Base-by-base conservation (phyloP, 2,888 invertebrate species). In the Biston betularia region DNA sequence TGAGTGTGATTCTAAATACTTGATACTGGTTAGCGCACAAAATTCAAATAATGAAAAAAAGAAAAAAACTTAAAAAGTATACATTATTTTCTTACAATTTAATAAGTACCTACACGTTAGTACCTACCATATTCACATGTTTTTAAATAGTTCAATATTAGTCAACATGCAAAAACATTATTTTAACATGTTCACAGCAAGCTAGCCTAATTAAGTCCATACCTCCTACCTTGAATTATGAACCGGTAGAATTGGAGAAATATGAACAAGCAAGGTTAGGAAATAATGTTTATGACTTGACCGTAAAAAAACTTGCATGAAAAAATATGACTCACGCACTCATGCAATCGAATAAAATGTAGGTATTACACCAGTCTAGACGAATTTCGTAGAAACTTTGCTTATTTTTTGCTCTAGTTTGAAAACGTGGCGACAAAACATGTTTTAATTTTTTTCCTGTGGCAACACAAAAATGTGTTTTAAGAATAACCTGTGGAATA, bases 311-410 rank as follows among this genome's bases (percentile, higher is more conserved):
- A 56, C 40, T 12, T 42, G 35, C 14, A 54, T 10, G 15, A 40
- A 45, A 14, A 35, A 3, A 46, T 50, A 45, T 60, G 65, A 65
- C 10, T 65, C 65, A 65, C n/a, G 38, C 56, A 65, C n/a, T 24
- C 56, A 50, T 50, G 57, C 45, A 52, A 53, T 52, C 40, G 5
- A 10, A 45, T 40, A 40, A 0, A 34, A 52, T 44, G 38, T 46
- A 52, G 45, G 46, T 46, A 52, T 65, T 65, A 53, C 15, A 53
- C 11, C 34, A 65, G 59, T 65, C 59, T 60, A 60, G 60, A 59
- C 65, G 33, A 50, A 45, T 65, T 65, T 65, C 65, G 38, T 38
- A 38, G 38, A 38, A 38, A 6, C 9, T 44, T 60, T 42, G 14
- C 15, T 45, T 48, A 14, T 15, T 14, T 12, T 35, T 61, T 61